Base-by-base conservation (phyloP, 92 coral and sea anemone genomes). In the Heliopora coerulea region DNA sequence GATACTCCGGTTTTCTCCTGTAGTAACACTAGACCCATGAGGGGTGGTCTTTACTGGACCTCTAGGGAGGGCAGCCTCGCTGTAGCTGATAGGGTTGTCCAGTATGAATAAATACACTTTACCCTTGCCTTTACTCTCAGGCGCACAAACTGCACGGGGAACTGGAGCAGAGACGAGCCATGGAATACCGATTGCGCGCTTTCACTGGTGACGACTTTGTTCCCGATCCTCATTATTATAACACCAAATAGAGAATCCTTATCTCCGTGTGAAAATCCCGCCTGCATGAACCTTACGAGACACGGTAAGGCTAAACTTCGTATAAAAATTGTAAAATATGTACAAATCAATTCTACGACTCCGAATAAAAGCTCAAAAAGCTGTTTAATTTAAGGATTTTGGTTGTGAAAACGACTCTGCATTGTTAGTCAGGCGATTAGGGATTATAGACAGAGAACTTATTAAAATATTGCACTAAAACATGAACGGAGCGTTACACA, bases 101-200 rank as follows among this genome's bases (percentile, higher is more conserved):
- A n/a, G n/a, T n/a, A n/a, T n/a, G n/a, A n/a, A n/a, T n/a, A n/a
- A n/a, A n/a, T n/a, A n/a, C n/a, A n/a, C n/a, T n/a, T n/a, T n/a
- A n/a, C n/a, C n/a, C n/a, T n/a, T n/a, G n/a, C 23, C 49, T 72
- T 79, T 14, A 26, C 11, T 80, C 72, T 7, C 86, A 95, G 99
- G 99, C 99, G 56, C 91, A 79, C 24, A 68, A 88, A 46, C 81
- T 74, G 49, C 99, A 88, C 75, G 86, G 84, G 27, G 96, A 95
- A 59, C 89, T 95, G 9, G 85, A 75, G 26, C 89, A 95, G 62
- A 88, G 88, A 49, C 83, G 83, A 65, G 83, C 83, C 19, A 80
- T 95, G 46, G 99, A 95, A 65, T 95, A 90, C 74, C 86, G 99
- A 39, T 85, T 95, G 32, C 89, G 99, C 17, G 97, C 99, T 25